Conservation (phyloP, 2,113 vertebrate genomes). For the Patagioenas fasciata region DNA sequence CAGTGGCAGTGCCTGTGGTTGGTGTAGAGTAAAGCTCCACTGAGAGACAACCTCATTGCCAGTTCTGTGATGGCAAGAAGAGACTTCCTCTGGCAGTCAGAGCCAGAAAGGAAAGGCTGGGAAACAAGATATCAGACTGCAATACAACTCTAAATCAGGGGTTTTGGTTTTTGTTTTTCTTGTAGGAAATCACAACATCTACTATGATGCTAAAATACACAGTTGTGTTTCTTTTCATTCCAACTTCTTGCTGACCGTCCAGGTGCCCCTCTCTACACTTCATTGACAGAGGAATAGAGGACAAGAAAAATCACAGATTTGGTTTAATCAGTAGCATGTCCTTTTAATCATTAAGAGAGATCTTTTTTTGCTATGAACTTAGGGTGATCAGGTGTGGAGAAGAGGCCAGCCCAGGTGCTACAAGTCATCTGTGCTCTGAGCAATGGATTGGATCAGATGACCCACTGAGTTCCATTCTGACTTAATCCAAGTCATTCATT, state of each 20-base stretch:
- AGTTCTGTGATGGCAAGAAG: not conserved
- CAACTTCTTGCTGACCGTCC: not conserved
- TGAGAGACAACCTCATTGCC: not conserved
- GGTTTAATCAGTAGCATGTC: not conserved
- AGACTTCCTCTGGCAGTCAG: not conserved
- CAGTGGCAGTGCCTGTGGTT: not conserved
- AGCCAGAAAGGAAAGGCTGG: not conserved
- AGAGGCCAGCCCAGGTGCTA: not conserved
- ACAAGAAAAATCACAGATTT: not conserved
- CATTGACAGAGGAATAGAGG: not conserved
- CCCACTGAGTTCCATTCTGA: not conserved
- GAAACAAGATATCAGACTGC: not conserved
- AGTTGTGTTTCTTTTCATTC: not conserved
- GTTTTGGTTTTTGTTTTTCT: no score
- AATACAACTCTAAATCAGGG: not conserved
- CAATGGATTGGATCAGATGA: not conserved
- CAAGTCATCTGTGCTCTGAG: not conserved
- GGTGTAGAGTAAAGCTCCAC: not conserved
- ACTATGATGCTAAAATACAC: not conserved
- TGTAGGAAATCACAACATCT: accelerated
- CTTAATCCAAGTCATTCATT: not conserved
- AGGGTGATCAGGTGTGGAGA: not conserved
- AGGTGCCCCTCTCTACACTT: not conserved
- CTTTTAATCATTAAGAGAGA: not conserved
- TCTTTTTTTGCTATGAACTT: not conserved